These are phyloP conservation scores for Alauda arvensis DNA, from an alignment of 2,797 vertebrate species.

Conservation along the genomic window DNA sequence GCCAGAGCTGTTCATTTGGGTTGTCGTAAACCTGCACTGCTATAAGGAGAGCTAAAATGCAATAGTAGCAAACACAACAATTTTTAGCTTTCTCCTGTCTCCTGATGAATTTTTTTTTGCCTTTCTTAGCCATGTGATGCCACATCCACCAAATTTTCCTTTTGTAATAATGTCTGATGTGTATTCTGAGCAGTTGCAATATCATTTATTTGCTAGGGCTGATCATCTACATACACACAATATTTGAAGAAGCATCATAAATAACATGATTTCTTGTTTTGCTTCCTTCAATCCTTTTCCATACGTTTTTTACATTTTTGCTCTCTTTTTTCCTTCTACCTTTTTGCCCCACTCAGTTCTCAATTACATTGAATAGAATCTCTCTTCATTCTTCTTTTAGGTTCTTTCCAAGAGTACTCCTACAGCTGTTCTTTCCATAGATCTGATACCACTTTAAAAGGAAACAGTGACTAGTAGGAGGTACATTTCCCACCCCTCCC, in stretches of 20 bases:
- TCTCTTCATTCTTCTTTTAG: background rate
- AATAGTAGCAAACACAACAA: background rate
- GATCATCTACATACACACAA: background rate
- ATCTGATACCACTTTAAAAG: background rate
- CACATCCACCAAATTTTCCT: background rate
- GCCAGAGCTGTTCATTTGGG: constrained; percentile 31
- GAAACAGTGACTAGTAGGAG: background rate
- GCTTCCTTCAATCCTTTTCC: background rate
- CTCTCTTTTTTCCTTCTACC: background rate
- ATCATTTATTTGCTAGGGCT: background rate
- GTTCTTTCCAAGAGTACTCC: background rate
- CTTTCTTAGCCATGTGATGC: background rate
- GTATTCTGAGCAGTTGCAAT: background rate
- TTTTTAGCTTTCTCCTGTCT: background rate
- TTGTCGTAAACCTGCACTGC: background rate
- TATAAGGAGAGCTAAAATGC: background rate
- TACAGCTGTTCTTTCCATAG: background rate
- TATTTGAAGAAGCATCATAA: background rate
- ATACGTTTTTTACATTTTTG: background rate
- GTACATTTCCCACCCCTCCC: background rate
- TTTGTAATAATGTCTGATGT: background rate
- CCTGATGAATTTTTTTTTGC: background rate
- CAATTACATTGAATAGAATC: background rate
- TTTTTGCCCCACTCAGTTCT: background rate
- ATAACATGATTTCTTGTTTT: background rate